Percentiles rank a stretch among this genome's conserved stretches.
Conservation (phyloP, 2,888 invertebrate genomes). For the Hybos culiciformis region DNA sequence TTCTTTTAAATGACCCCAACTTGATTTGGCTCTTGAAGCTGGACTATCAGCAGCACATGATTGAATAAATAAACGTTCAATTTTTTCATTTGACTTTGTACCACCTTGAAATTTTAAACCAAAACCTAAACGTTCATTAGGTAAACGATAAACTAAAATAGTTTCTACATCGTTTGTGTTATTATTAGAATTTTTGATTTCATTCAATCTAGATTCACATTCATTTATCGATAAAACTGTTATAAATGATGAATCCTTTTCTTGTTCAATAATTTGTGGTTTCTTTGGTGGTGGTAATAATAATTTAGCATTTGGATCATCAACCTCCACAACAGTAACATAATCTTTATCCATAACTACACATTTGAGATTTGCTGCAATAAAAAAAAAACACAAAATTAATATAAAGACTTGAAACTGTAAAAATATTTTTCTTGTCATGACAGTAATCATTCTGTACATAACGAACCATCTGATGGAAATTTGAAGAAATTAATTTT, state of each 20-base stretch:
- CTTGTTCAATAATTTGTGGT: slow-evolving; percentile 19
- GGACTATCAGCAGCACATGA: slow-evolving; percentile 81
- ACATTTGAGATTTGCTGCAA: no score
- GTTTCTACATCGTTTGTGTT: slow-evolving; percentile 44
- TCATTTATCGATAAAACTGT: slow-evolving; percentile 48
- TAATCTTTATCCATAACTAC: no score
- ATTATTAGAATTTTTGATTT: slow-evolving; percentile 7
- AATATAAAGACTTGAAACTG: no score
- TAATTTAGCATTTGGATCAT: slow-evolving; percentile 33
- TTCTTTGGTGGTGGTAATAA: slow-evolving; percentile 25
- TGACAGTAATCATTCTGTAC: no score
- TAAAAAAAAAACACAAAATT: no score
- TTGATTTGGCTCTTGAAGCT: slow-evolving; percentile 65
- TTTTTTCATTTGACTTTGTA: slow-evolving; percentile 64
- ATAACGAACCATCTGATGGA: no score
- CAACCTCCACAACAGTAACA: slow-evolving; percentile 49
- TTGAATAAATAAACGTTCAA: slow-evolving; percentile 71
- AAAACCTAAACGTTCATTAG: slow-evolving; percentile 81
- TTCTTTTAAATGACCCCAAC: slow-evolving; percentile 72
- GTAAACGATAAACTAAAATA: slow-evolving; percentile 69
- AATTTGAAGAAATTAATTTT: no score
- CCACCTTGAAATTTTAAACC: slow-evolving; percentile 88
- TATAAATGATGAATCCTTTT: slow-evolving; percentile 39
- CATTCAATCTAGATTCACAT: slow-evolving; percentile 13
- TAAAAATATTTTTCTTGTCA: no score